Evolutionary conservation across 92 coral and sea anemone genomes (phyloP).

Genomic region (Nematostella vectensis): DNA sequence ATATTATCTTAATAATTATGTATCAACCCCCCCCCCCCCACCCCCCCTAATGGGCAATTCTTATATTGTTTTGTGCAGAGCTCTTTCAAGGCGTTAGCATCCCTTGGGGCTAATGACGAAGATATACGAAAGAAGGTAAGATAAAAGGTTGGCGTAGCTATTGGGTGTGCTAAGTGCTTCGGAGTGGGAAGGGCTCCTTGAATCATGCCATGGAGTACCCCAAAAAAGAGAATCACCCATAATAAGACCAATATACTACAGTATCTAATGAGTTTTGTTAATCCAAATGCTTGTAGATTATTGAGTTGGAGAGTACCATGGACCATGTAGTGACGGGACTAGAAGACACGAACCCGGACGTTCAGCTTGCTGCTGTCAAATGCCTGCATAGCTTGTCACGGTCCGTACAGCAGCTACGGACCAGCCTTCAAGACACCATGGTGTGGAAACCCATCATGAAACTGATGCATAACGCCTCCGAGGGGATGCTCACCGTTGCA

Average conservation of each 20-base stretch:
- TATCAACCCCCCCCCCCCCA: too few species aligned
- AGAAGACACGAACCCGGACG: conserved; percentile 77
- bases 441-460: conserved; percentile 96
- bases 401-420: conserved; percentile 91
- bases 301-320: conserved; percentile 87
- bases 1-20: too few species aligned
- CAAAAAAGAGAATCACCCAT: too few species aligned
- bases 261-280: too few species aligned
- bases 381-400: conserved; percentile 96
- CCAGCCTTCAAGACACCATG: conserved; percentile 94
- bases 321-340: conserved; percentile 95
- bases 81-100: conserved; percentile 92
- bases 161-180: too few species aligned
- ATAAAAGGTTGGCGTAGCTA: too few species aligned
- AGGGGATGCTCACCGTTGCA: conserved; percentile 90
- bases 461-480: conserved; percentile 82
- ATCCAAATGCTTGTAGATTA: conserved; percentile 40
- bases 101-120: conserved; percentile 96
- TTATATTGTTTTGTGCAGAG: too few species aligned
- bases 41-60: too few species aligned
- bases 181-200: too few species aligned
- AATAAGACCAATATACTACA: too few species aligned
- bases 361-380: conserved; percentile 91
- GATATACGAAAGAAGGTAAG: conserved; percentile 88
- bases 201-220: too few species aligned